Conservation (phyloP, 1,140 invertebrate genomes). For the Hydropsyche tenuis region DNA sequence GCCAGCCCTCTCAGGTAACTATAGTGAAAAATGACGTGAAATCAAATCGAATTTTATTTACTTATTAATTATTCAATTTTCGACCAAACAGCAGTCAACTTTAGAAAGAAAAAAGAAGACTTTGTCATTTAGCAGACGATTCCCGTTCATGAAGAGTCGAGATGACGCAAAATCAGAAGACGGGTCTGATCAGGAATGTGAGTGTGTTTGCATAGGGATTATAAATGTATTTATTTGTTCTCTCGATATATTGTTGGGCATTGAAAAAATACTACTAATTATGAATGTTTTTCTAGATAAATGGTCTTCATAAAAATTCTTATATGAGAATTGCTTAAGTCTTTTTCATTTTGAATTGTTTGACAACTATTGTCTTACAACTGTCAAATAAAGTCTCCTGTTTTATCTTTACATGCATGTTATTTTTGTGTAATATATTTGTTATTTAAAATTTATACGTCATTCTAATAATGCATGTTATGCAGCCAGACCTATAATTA, state of each 20-base stretch:
- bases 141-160: slow-evolving; percentile 98
- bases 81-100: slow-evolving; percentile 79
- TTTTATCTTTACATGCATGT: too few species aligned
- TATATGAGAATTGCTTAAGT: too few species aligned
- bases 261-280: not conserved
- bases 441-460: too few species aligned
- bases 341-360: too few species aligned
- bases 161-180: slow-evolving; percentile 95
- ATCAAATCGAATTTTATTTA: not conserved
- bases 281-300: not conserved
- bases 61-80: slow-evolving; percentile 11
- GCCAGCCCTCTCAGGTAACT: slow-evolving; percentile 66
- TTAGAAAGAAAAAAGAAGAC: slow-evolving; percentile 97
- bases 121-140: slow-evolving; percentile 95
- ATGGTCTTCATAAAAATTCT: too few species aligned
- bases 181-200: slow-evolving; percentile 97
- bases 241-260: too few species aligned
- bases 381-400: too few species aligned
- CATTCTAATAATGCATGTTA: too few species aligned
- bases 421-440: too few species aligned
- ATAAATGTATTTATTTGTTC: slow-evolving; percentile 14
- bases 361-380: too few species aligned
- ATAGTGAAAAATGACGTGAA: not conserved
- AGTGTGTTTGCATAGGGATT: slow-evolving; percentile 63
- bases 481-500: too few species aligned